Base-by-base conservation (phyloP, 2,888 invertebrate genomes). In the Idaea straminata region DNA sequence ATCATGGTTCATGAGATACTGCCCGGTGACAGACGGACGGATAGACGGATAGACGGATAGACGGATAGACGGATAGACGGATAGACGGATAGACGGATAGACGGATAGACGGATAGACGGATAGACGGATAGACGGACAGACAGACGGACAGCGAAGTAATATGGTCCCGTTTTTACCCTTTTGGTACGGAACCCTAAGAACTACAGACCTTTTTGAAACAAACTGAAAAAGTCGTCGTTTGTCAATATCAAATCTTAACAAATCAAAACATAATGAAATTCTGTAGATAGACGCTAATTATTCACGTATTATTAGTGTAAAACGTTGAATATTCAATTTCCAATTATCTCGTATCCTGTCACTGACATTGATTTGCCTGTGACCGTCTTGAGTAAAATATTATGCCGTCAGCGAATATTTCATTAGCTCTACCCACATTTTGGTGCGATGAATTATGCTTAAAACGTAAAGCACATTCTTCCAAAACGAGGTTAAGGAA, bases 381-480 rank as follows among this genome's bases (percentile, higher is more conserved):
- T 5, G 64, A 34, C 63, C 71, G 59, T 70, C 72, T 77, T 47
- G 10, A 13, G 13, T 82, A 79, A 81, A 81, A 83, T 81, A 83
- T 83, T 76, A 82, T 74, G 74, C 75, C 74, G 79, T 78, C 82
- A 74, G 77, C 78, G 74, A 82, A 84, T 84, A 84, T 86, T 84
- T 85, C 82, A 86, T 84, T 82, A 84, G 73, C 47, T 2, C 10
- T 7, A 5, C 47, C 47, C 47, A 7, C 47, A 7, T 47, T 47
- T 47, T 47, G 47, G 5, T 13, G 47, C 47, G 13, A 13, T 13
- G 13, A 47, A 47, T 47, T 47, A 13, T 47, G 47, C 7, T 47
- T 5, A 47, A 6, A 47, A 47, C 10, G 47, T 47, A 47, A 47
- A 13, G 6, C 13, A 38, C 38, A 38, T 38, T 38, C 13, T 38